These are phyloP conservation scores for Heliconius hortense DNA, from an alignment of 2,888 invertebrate species.

Conservation along the genomic window DNA sequence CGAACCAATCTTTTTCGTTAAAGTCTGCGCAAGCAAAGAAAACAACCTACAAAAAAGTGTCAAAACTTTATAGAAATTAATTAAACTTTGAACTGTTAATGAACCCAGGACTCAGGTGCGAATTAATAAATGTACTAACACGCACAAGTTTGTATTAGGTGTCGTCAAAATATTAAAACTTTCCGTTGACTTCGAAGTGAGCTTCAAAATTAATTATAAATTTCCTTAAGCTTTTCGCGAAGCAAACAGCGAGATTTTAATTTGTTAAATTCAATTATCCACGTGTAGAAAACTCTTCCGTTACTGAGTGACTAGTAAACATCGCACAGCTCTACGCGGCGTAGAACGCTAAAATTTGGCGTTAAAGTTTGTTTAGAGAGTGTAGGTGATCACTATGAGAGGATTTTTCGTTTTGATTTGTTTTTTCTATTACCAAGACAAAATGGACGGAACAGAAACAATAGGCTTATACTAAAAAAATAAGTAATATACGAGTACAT, in stretches of 20 bases:
- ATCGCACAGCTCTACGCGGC: too few species aligned
- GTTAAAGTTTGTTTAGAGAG: too few species aligned
- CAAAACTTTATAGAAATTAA: constrained; percentile 22
- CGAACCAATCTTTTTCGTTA: not conserved
- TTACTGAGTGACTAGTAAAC: too few species aligned
- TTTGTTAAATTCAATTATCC: not conserved
- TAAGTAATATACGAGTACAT: not conserved
- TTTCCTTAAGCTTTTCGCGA: constrained; percentile 10
- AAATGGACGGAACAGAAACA: not conserved
- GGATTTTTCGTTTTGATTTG: too few species aligned
- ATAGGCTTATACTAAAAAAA: not conserved
- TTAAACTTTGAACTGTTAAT: constrained; percentile 28
- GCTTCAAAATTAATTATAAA: constrained; percentile 21
- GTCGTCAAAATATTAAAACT: constrained; percentile 27
- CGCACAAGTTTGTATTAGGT: constrained; percentile 33
- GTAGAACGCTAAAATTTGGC: too few species aligned
- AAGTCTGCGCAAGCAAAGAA: not conserved
- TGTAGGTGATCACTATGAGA: too few species aligned
- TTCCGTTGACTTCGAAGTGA: constrained; percentile 1
- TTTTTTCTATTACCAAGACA: not conserved
- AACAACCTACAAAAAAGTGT: not conserved
- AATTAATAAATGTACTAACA: constrained; percentile 21
- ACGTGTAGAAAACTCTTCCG: not conserved
- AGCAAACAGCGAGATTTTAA: constrained; percentile 6
- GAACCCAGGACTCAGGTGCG: constrained; percentile 16